phyloP scores from a whole-genome alignment of 2,888 invertebrate genomes.

The Linyphia triangularis region DNA sequence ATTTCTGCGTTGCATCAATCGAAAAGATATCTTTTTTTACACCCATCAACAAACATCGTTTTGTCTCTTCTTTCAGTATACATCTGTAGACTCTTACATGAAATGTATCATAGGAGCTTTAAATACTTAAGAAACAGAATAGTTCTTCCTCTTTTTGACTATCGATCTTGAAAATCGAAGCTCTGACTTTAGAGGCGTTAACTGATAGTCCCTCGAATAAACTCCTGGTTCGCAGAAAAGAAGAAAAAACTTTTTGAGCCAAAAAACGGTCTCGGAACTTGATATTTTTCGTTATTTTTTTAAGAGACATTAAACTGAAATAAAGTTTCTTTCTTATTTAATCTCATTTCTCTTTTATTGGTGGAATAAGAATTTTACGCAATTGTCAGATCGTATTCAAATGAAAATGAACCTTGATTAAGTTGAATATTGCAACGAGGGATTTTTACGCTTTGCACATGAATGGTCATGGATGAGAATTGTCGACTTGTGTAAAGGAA shows the following conservation, averaged over 20 bases:
- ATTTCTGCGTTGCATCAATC: too few species aligned
- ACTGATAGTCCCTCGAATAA: constrained; percentile 60
- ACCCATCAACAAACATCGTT: too few species aligned
- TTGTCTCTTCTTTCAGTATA: too few species aligned
- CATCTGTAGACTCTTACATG: constrained; percentile 26
- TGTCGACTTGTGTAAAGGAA: neutral
- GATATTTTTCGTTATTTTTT: constrained; percentile 52
- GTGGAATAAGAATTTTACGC: neutral
- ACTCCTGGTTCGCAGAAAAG: constrained; percentile 24
- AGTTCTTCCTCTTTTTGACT: neutral
- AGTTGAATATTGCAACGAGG: constrained; percentile 19
- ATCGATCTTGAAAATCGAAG: constrained; percentile 64
- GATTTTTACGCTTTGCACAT: constrained; percentile 1
- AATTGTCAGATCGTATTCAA: constrained; percentile 4
- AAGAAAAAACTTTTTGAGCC: constrained; percentile 18
- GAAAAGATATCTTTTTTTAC: too few species aligned
- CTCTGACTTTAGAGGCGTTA: constrained; percentile 44
- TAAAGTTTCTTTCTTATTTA: constrained; percentile 7
- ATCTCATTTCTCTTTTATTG: constrained; percentile 9
- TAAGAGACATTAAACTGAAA: constrained; percentile 40
- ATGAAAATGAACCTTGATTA: constrained; percentile 45
- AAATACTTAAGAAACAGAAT: constrained; percentile 22
- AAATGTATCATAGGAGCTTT: constrained; percentile 17
- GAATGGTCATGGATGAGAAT: neutral
- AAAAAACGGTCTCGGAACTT: constrained; percentile 38